Base-by-base conservation (phyloP, 2,888 invertebrate species). In the Chloroclystis v-ata region DNA sequence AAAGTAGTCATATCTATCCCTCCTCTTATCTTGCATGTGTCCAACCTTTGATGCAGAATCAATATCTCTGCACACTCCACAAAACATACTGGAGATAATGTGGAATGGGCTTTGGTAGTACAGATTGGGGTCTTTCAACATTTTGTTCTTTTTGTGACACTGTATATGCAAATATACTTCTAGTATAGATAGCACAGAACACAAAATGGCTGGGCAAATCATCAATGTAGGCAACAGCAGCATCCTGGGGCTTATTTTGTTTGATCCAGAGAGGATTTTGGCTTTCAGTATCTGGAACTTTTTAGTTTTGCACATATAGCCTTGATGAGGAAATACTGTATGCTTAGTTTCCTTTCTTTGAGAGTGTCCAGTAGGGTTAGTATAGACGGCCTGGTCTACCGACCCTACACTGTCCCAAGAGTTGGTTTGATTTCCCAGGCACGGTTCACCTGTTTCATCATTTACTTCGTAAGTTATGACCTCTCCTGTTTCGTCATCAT, bases 61-160 rank as follows among this genome's bases (percentile, higher is more conserved):
- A 60, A 90, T 90, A 43, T 90, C 90, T 45, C 91, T 89, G 57
- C 94, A 94, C 14, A 89, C 77, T 3, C 90, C 91, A 70, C 94
- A 94, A 68, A 92, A 93, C 53, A 91, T 91, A 12, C 92, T 91
- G 0, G 91, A 89, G 5, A 93, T 81, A 1, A 90, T 78, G 69
- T 94, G 92, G 54, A 93, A 89, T 0, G 94, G 93, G 59, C 93
- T 93, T 33, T 91, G 90, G 62, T 92, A 93, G 60, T 91, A 92
- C 28, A 91, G 71, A 40, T 84, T 82, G 8, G 89, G 75, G 57
- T 91, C 85, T 60, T 85, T 86, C 26, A 92, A 75, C 35, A 75
- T 72, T 58, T 90, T 90, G 64, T 93, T 93, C 63, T 91, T 92
- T 55, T 89, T 90, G 64, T 94, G 93, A 5, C 92, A 91, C 81